These are phyloP conservation scores for Microcaecilia unicolor DNA, from an alignment of 2,797 vertebrate genomes.

Conservation along the genomic window DNA sequence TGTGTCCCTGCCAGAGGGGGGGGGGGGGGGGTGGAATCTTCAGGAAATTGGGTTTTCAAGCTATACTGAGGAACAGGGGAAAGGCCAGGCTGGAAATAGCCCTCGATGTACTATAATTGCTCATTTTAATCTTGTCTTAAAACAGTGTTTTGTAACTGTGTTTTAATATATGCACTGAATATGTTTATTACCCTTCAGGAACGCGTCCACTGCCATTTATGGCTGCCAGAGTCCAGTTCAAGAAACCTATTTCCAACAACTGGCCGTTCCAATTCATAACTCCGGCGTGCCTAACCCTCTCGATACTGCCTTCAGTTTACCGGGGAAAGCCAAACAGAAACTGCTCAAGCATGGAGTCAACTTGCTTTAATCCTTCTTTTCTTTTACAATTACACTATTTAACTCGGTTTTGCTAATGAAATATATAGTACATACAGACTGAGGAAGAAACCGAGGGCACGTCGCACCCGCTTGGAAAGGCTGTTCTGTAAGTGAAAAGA, in stretches of 20 bases:
- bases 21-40: accelerated
- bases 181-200: slow-evolving; percentile 50
- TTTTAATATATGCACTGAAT: too few species aligned
- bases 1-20: accelerated
- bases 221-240: slow-evolving; percentile 70
- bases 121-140: too few species aligned
- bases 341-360: slow-evolving; percentile 90
- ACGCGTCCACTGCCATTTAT: slow-evolving; percentile 64
- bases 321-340: slow-evolving; percentile 76
- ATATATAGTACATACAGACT: too few species aligned
- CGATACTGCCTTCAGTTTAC: slow-evolving; percentile 75
- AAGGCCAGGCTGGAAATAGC: too few species aligned
- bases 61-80: too few species aligned
- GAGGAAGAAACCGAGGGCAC: too few species aligned
- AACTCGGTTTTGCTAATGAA: too few species aligned
- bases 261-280: slow-evolving; percentile 56
- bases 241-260: slow-evolving; percentile 87
- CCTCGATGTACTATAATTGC: background rate
- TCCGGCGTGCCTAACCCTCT: slow-evolving; percentile 83
- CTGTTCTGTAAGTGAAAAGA: too few species aligned
- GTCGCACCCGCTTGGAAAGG: too few species aligned
- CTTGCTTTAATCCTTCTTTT: slow-evolving; percentile 78
- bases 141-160: too few species aligned
- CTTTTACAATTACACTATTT: too few species aligned
- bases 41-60: too few species aligned